Conservation (phyloP, 2,797 vertebrate species). For the Acrocephalus scirpaceus region DNA sequence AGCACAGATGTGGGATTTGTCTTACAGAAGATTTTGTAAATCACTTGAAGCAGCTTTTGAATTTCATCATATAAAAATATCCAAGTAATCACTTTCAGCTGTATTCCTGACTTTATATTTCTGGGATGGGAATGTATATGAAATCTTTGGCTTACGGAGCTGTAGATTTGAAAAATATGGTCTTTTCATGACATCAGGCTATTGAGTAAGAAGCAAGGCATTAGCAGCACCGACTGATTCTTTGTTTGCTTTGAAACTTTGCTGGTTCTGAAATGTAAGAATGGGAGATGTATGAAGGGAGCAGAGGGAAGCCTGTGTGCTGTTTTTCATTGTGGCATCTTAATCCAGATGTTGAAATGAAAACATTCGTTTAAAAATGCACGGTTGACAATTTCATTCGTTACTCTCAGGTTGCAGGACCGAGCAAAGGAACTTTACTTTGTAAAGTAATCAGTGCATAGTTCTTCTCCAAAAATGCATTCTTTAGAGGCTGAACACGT, state of each 20-base stretch:
- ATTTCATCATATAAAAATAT: constrained; percentile 58
- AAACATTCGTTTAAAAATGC: background rate
- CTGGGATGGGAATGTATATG: constrained; percentile 49
- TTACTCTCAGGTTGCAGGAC: constrained; percentile 37
- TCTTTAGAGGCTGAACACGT: background rate
- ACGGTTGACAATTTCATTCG: constrained; percentile 31
- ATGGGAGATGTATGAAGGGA: constrained; percentile 12
- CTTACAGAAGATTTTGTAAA: constrained; percentile 52
- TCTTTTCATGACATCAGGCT: constrained; percentile 56
- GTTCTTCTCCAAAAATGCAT: background rate
- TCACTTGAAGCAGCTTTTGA: constrained; percentile 54
- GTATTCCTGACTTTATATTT: constrained; percentile 39
- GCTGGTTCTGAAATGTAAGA: constrained; percentile 35
- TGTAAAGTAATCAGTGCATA: background rate
- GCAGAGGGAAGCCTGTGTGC: background rate
- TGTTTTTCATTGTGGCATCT: constrained; percentile 65
- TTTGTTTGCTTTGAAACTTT: constrained; percentile 55
- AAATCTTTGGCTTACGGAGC: constrained; percentile 16
- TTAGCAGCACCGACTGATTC: constrained; percentile 31
- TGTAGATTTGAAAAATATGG: constrained; percentile 55
- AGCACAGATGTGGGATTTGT: constrained; percentile 64
- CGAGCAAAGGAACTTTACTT: background rate
- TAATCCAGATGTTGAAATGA: constrained; percentile 66
- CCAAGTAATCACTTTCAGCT: constrained; percentile 62
- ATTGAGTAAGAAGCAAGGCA: constrained; percentile 42